Percentiles rank a stretch among this genome's conserved stretches.
phyloP scores from a whole-genome alignment of 2,113 vertebrate genomes.

The Sapayoa aenigma region DNA sequence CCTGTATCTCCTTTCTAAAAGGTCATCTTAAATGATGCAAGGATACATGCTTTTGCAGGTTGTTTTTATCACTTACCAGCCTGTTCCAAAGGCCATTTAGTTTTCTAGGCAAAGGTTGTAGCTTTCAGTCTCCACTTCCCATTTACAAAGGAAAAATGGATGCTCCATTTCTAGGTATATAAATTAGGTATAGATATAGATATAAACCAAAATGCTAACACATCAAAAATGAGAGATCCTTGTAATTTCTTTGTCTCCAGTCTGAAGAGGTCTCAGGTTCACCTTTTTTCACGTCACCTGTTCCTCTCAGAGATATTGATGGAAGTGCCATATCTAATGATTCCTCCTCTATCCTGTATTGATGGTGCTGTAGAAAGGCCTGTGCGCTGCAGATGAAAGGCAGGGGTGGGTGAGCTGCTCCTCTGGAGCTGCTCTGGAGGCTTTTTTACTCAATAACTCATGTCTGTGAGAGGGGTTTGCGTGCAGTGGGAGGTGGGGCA shows the following conservation, averaged over 20 bases:
- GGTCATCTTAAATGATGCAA: constrained; percentile 65
- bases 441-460: background rate
- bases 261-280: constrained; percentile 31
- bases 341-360: constrained; percentile 44
- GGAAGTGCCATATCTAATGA: constrained; percentile 39
- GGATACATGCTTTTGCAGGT: constrained; percentile 40
- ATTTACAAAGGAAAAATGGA: constrained; percentile 38
- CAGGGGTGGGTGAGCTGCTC: background rate
- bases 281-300: constrained; percentile 37
- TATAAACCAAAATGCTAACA: constrained; percentile 39
- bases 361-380: constrained; percentile 27
- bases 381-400: constrained; percentile 21
- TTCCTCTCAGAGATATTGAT: constrained; percentile 49
- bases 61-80: constrained; percentile 50
- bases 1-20: constrained; percentile 36
- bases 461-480: background rate
- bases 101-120: constrained; percentile 44
- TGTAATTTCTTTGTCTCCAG: constrained; percentile 53
- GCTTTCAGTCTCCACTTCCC: constrained; percentile 37
- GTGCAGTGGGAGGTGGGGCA: background rate
- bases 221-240: background rate
- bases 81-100: constrained; percentile 38
- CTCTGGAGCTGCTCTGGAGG: background rate
- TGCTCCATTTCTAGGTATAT: background rate
- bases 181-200: constrained; percentile 25